Conservation (phyloP, 2,113 vertebrate species). For the Dryoscopus gambensis region DNA sequence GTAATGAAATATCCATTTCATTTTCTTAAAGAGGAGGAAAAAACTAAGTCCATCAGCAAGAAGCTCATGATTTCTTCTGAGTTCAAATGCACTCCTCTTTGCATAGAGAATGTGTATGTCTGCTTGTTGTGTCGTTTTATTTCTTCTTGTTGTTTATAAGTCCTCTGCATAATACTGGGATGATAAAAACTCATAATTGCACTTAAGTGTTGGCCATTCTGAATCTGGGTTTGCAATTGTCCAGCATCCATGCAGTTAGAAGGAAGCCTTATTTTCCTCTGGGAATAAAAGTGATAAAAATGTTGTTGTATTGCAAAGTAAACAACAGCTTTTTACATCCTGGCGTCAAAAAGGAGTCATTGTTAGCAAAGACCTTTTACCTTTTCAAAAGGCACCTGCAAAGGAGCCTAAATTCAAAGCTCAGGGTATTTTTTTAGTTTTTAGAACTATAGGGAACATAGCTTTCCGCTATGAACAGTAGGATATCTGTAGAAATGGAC, state of each 20-base stretch:
- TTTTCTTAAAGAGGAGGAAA: conserved; percentile 5
- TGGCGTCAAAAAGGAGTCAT: neutral
- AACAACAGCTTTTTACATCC: neutral
- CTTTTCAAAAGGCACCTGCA: neutral
- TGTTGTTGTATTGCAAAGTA: neutral
- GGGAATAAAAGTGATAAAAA: neutral
- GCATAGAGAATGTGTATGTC: neutral
- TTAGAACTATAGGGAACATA: neutral
- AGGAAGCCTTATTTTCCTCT: neutral
- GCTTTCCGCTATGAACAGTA: neutral
- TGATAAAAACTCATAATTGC: neutral
- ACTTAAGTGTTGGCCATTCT: neutral
- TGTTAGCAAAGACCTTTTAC: neutral
- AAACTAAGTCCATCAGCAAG: neutral
- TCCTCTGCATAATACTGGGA: neutral
- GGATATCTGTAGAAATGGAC: neutral
- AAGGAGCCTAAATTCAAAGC: neutral
- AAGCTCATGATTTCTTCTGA: neutral
- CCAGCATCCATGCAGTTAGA: neutral
- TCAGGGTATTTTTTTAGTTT: neutral
- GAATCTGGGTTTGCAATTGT: conserved; percentile 12
- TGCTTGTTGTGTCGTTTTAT: neutral
- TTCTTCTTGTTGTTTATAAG: neutral
- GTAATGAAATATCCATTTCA: conserved; percentile 39
- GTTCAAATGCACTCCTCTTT: neutral